phyloP scores from a whole-genome alignment of 2,113 vertebrate species.

The Rhinoptilus africanus region DNA sequence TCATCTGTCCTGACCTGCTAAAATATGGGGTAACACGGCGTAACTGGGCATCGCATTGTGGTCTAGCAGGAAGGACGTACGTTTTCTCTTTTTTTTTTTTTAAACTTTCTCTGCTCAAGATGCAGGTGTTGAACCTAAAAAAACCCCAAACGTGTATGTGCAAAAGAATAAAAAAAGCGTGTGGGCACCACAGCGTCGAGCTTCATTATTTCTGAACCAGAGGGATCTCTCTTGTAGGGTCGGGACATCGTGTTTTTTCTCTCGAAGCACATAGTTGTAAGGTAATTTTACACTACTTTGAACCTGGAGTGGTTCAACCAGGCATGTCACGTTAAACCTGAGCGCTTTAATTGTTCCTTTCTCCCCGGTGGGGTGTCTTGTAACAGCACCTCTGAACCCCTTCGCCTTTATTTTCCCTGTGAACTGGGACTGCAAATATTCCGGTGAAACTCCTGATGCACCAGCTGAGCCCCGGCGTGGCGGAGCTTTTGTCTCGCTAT shows the following conservation, averaged over 20 bases:
- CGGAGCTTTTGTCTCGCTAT: background rate
- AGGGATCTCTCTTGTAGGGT: background rate
- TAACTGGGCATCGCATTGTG: background rate
- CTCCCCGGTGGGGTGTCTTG: background rate
- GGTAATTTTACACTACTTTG: background rate
- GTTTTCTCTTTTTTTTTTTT: background rate
- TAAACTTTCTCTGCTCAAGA: background rate
- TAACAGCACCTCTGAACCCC: background rate
- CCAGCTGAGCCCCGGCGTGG: accelerated
- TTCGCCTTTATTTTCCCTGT: background rate
- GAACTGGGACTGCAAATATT: background rate
- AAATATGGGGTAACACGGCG: background rate
- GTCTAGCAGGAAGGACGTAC: background rate
- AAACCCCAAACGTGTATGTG: background rate
- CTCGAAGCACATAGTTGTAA: background rate
- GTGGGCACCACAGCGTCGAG: background rate
- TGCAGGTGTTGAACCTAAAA: background rate
- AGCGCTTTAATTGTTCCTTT: background rate
- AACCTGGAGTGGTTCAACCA: background rate
- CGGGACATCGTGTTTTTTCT: background rate
- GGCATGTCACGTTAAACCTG: background rate
- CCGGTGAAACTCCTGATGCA: background rate
- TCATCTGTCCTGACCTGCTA: background rate
- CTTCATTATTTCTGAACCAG: background rate
- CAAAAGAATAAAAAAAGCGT: background rate